Percentiles rank a stretch among this genome's conserved stretches.
These are phyloP conservation scores for Dyspetes luteomarginatus DNA, from an alignment of 2,888 invertebrate species.

Conservation along the genomic window DNA sequence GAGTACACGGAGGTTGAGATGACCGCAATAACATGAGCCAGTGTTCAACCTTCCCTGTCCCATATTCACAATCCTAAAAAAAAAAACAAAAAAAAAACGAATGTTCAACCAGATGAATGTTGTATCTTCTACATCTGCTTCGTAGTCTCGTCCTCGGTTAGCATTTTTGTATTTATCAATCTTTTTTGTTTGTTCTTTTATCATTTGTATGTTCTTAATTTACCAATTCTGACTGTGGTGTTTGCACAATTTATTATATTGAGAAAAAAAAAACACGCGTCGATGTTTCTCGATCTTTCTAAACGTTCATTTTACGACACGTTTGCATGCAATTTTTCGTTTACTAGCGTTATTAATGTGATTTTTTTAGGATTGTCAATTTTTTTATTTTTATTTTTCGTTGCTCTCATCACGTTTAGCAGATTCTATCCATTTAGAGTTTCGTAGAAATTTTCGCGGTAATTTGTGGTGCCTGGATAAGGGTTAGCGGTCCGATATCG, in stretches of 20 bases:
- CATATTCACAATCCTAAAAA: conserved; percentile 58
- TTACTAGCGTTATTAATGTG: conserved; percentile 12
- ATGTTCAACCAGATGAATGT: conserved; percentile 70
- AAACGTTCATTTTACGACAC: conserved; percentile 31
- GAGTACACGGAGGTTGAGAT: conserved; percentile 73
- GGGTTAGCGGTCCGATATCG: conserved; percentile 70
- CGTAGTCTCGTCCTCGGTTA: conserved; percentile 70
- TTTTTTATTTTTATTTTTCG: conserved; percentile 6
- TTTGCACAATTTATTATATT: background rate
- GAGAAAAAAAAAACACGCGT: background rate
- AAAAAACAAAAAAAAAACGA: conserved; percentile 60
- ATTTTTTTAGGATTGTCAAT: conserved; percentile 35
- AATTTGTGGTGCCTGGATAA: conserved; percentile 73
- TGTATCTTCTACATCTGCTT: conserved; percentile 68
- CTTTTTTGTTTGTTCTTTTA: conserved; percentile 42
- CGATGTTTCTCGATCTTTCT: conserved; percentile 16
- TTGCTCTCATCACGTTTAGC: conserved; percentile 28
- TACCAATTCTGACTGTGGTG: conserved; percentile 14
- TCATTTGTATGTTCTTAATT: conserved; percentile 41
- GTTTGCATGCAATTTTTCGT: conserved; percentile 44
- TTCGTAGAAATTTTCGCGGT: conserved; percentile 35
- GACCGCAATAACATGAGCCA: conserved; percentile 72
- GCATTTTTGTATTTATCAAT: conserved; percentile 63
- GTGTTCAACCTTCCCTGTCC: conserved; percentile 69
- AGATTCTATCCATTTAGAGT: conserved; percentile 19